phyloP scores from a whole-genome alignment of 2,113 vertebrate species.

The Dicentrarchus labrax region DNA sequence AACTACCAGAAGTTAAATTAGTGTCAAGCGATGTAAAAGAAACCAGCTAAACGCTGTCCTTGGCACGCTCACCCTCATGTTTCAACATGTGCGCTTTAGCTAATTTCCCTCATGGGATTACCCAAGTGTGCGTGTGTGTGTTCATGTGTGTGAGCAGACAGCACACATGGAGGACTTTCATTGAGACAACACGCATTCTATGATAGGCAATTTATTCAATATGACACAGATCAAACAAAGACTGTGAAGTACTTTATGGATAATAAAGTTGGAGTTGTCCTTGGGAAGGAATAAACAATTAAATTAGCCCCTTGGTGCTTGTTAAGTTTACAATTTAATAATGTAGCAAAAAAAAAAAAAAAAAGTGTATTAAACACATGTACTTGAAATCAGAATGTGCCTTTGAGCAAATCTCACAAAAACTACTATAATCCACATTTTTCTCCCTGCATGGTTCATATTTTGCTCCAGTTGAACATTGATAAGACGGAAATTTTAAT shows the following conservation, averaged over 20 bases:
- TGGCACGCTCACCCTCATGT: slow-evolving; percentile 24
- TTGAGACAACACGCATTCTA: neutral
- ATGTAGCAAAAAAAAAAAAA: neutral
- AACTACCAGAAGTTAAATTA: slow-evolving; percentile 27
- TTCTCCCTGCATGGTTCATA: neutral
- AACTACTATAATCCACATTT: neutral
- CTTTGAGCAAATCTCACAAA: neutral
- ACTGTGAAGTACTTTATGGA: slow-evolving; percentile 22
- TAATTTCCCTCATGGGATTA: slow-evolving; percentile 57
- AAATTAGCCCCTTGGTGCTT: slow-evolving; percentile 39
- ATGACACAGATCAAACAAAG: slow-evolving; percentile 49
- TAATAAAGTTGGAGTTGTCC: slow-evolving; percentile 33
- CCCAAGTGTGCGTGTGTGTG: neutral
- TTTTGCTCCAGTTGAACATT: slow-evolving; percentile 27
- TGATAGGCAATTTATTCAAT: slow-evolving; percentile 23
- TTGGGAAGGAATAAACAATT: slow-evolving; percentile 43
- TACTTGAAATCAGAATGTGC: neutral
- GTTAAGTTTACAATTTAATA: slow-evolving; percentile 37
- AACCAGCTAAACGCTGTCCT: slow-evolving; percentile 49
- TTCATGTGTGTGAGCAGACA: slow-evolving; percentile 5
- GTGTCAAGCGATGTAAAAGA: slow-evolving; percentile 17
- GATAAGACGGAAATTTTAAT: slow-evolving; percentile 39
- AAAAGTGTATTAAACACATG: neutral
- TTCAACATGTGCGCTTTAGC: slow-evolving; percentile 32
- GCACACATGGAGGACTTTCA: slow-evolving; percentile 11